These are phyloP conservation scores for Porites evermanni DNA, from an alignment of 92 coral and sea anemone genomes.

Conservation along the genomic window DNA sequence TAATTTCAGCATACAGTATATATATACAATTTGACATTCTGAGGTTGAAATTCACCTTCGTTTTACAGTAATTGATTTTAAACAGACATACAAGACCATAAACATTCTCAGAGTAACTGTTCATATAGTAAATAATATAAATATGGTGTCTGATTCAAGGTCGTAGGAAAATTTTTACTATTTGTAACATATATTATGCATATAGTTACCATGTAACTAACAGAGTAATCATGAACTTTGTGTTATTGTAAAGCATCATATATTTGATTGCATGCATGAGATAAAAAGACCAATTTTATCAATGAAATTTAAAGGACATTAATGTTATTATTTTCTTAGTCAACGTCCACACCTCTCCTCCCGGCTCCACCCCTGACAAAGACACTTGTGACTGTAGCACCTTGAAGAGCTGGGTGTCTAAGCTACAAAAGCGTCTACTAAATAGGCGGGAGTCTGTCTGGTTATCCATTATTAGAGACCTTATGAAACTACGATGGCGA, in stretches of 20 bases:
- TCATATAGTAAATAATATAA: background rate
- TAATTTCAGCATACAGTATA: constrained; percentile 9
- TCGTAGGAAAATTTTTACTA: constrained; percentile 19
- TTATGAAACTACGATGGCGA: too few relatives aligned
- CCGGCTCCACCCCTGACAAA: too few relatives aligned
- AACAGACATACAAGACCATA: background rate
- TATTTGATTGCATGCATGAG: constrained; percentile 1
- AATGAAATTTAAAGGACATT: background rate
- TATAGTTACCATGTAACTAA: constrained; percentile 89
- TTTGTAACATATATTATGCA: constrained; percentile 39
- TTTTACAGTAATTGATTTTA: constrained; percentile 23
- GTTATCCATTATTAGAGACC: too few relatives aligned
- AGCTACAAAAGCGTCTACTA: too few relatives aligned
- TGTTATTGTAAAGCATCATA: constrained; percentile 32
- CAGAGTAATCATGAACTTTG: constrained; percentile 70
- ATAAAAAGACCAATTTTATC: background rate
- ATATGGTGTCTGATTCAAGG: background rate
- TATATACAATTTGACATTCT: background rate
- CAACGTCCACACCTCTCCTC: too few relatives aligned
- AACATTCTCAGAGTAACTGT: background rate
- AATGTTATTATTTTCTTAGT: background rate
- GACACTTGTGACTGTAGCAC: too few relatives aligned
- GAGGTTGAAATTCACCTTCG: background rate
- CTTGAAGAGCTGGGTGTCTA: too few relatives aligned
- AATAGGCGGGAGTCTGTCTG: too few relatives aligned